phyloP scores from a whole-genome alignment of 2,797 vertebrate genomes.

The Acridotheres tristis region DNA sequence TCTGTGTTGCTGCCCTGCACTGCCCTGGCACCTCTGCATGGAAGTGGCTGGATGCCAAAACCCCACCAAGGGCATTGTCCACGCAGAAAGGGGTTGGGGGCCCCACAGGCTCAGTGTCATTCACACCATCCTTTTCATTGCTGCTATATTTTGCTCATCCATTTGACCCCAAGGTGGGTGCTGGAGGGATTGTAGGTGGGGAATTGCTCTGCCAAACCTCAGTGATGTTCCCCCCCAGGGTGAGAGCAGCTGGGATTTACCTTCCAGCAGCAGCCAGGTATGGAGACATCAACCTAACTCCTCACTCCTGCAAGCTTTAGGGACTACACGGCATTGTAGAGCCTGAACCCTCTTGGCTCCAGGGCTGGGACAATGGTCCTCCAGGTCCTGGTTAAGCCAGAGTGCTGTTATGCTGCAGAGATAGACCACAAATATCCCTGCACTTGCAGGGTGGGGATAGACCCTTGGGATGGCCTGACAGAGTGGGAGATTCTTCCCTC shows the following conservation, averaged over 20 bases:
- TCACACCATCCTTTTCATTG: not conserved
- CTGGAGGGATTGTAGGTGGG: accelerated
- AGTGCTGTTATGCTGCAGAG: not conserved
- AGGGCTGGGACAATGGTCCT: accelerated
- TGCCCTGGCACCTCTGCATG: accelerated
- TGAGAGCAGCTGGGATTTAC: not conserved
- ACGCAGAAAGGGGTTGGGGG: not conserved
- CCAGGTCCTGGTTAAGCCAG: not conserved
- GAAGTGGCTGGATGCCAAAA: not conserved
- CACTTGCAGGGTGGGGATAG: not conserved
- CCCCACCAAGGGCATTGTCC: not conserved
- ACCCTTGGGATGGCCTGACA: accelerated
- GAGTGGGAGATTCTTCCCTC: not conserved
- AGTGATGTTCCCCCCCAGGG: accelerated
- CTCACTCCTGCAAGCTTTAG: not conserved
- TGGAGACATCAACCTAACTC: not conserved
- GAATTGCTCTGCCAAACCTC: not conserved
- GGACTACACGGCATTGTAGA: too few relatives aligned
- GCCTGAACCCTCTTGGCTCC: not conserved
- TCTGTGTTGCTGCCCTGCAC: accelerated
- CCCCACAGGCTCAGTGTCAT: not conserved
- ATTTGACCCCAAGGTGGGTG: not conserved
- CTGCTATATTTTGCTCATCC: not conserved
- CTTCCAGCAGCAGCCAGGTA: not conserved
- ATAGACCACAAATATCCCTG: not conserved